Conservation (phyloP, 2,888 invertebrate genomes). For the Nomada fucata region DNA sequence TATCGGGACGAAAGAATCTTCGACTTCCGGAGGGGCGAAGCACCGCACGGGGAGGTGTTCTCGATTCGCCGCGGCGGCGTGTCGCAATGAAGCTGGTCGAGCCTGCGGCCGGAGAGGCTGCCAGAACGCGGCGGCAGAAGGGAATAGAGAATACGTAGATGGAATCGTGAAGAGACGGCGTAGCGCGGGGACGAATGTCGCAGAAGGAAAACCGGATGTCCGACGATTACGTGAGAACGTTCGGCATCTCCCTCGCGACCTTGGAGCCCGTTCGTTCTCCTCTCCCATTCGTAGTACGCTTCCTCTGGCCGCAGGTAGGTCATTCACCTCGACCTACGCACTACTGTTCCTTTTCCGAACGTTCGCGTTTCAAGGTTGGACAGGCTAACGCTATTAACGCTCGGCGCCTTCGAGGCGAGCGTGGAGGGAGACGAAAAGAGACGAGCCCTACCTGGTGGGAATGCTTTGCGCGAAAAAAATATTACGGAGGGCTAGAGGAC, state of each 20-base stretch:
- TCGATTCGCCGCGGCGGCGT: neutral
- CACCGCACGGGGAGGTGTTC: neutral
- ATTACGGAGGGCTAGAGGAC: neutral
- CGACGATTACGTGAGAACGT: slow-evolving; percentile 46
- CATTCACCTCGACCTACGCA: slow-evolving; percentile 58
- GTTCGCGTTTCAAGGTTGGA: slow-evolving; percentile 49
- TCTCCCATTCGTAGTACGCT: slow-evolving; percentile 4
- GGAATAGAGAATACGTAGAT: slow-evolving; percentile 2
- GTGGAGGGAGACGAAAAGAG: slow-evolving; percentile 19
- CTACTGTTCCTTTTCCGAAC: neutral
- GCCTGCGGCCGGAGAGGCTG: neutral
- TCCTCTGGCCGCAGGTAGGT: slow-evolving; percentile 25
- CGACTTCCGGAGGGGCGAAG: neutral
- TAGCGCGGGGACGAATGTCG: neutral
- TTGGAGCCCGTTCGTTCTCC: slow-evolving; percentile 39
- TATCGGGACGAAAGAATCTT: slow-evolving; percentile 21
- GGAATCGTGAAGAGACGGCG: neutral
- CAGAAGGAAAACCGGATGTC: slow-evolving; percentile 52
- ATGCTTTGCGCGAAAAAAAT: neutral
- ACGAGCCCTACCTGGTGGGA: slow-evolving; percentile 38
- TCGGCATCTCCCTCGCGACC: slow-evolving; percentile 31
- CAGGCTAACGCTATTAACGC: slow-evolving; percentile 46
- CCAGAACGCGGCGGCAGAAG: neutral
- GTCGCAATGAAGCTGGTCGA: slow-evolving; percentile 10
- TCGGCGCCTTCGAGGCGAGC: slow-evolving; percentile 14